Conservation (phyloP, 2,888 invertebrate genomes). For the Branchellion lobata region DNA sequence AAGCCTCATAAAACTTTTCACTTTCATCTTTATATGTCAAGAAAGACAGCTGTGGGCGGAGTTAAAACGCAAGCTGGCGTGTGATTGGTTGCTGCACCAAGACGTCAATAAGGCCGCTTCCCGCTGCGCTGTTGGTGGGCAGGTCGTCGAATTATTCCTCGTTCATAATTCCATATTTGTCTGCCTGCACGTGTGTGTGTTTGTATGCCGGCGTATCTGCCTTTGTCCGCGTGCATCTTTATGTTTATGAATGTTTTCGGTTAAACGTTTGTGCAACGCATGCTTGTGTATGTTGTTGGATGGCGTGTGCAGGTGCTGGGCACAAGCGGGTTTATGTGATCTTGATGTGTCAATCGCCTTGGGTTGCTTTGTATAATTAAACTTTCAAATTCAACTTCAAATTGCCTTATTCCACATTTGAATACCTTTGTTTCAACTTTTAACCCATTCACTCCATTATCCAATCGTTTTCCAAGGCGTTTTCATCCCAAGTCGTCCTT, state of each 20-base stretch:
- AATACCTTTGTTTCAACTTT: neutral
- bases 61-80: neutral
- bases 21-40: neutral
- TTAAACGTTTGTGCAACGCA: too few species aligned
- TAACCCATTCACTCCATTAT: neutral
- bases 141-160: conserved; percentile 24
- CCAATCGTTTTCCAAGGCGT: neutral
- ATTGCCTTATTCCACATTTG: too few species aligned
- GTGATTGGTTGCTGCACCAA: conserved; percentile 26
- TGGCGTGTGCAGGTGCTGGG: neutral
- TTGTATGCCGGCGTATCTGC: neutral
- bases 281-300: neutral
- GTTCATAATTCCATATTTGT: conserved; percentile 16
- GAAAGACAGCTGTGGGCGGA: conserved; percentile 11
- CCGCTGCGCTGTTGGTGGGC: conserved; percentile 38
- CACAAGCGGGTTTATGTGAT: neutral
- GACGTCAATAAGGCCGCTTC: conserved; percentile 42
- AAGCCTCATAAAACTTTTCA: neutral
- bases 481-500: neutral
- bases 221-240: neutral
- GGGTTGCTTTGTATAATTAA: neutral
- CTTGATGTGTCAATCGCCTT: too few species aligned
- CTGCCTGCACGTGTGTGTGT: conserved; percentile 18
- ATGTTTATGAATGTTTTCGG: too few species aligned
- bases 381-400: neutral